These are phyloP conservation scores for Gymnorhina tibicen DNA, from an alignment of 2,113 vertebrate species.

Conservation along the genomic window DNA sequence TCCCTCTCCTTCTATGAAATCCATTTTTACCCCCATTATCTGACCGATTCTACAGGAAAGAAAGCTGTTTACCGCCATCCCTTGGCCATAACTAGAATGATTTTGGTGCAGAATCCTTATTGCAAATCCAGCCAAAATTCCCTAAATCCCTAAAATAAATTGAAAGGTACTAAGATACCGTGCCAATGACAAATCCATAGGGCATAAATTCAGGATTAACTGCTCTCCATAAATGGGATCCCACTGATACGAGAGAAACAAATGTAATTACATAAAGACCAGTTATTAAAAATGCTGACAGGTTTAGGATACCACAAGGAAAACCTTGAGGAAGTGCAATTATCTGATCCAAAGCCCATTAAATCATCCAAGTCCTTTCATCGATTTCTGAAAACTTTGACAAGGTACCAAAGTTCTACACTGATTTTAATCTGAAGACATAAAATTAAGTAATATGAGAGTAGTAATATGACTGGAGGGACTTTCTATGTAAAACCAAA, in stretches of 20 bases:
- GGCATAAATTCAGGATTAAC: background rate
- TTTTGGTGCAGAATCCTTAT: background rate
- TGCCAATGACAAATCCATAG: background rate
- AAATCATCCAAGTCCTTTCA: background rate
- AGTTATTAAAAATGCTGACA: background rate
- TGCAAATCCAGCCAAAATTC: background rate
- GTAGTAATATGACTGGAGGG: background rate
- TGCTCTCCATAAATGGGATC: background rate
- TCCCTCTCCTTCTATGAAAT: background rate
- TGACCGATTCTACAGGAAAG: background rate
- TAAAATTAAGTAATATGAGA: background rate
- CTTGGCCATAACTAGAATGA: background rate
- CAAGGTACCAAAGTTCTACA: background rate
- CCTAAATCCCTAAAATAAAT: background rate
- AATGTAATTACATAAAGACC: background rate
- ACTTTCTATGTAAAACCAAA: background rate
- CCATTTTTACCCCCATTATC: background rate
- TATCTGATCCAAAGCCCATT: background rate
- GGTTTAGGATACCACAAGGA: background rate
- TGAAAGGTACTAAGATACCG: background rate
- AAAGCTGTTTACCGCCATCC: conserved; percentile 8
- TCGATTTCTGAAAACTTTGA: background rate
- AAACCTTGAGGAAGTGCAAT: background rate
- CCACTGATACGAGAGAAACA: background rate
- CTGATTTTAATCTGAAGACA: background rate